These are phyloP conservation scores for Drosophila rellima DNA, from an alignment of 2,888 invertebrate species.

Conservation along the genomic window DNA sequence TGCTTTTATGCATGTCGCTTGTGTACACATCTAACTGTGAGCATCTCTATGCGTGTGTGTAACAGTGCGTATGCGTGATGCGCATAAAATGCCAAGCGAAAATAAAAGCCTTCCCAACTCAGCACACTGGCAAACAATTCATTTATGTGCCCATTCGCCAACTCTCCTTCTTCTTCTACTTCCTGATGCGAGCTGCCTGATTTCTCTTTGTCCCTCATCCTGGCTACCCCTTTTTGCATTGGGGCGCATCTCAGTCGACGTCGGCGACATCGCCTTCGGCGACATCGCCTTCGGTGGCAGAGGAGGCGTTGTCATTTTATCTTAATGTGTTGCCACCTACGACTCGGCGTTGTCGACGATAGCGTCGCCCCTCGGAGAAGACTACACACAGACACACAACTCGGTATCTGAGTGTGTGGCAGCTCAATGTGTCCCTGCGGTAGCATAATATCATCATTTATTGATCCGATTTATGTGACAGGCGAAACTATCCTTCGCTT, in stretches of 20 bases:
- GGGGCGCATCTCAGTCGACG: conserved; percentile 34
- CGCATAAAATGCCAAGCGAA: conserved; percentile 80
- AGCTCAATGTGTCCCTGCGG: conserved; percentile 83
- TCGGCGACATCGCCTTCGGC: conserved; percentile 21
- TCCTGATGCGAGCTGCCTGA: conserved; percentile 64
- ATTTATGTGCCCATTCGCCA: conserved; percentile 63
- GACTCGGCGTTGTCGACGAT: conserved; percentile 58
- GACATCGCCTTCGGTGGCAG: conserved; percentile 29
- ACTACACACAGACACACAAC: conserved; percentile 5
- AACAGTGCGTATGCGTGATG: conserved; percentile 79
- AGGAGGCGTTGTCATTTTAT: conserved; percentile 80
- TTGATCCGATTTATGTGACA: conserved; percentile 84
- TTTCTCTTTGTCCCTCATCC: conserved; percentile 74
- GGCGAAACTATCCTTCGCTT: conserved; percentile 74
- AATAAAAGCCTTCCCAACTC: conserved; percentile 65
- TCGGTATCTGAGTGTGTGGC: conserved; percentile 49
- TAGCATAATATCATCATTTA: conserved; percentile 84
- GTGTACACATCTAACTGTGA: conserved; percentile 60
- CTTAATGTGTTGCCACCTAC: conserved; percentile 83
- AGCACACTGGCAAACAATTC: conserved; percentile 61
- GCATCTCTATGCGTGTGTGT: conserved; percentile 62
- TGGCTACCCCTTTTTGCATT: conserved; percentile 70
- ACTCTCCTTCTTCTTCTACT: conserved; percentile 2
- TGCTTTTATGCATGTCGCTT: conserved; percentile 69
- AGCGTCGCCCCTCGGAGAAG: conserved; percentile 20